A percentile compares a stretch with the other conserved stretches of the same genome.
Conservation (phyloP, 2,797 vertebrate species). For the Coregonus suidteri region DNA sequence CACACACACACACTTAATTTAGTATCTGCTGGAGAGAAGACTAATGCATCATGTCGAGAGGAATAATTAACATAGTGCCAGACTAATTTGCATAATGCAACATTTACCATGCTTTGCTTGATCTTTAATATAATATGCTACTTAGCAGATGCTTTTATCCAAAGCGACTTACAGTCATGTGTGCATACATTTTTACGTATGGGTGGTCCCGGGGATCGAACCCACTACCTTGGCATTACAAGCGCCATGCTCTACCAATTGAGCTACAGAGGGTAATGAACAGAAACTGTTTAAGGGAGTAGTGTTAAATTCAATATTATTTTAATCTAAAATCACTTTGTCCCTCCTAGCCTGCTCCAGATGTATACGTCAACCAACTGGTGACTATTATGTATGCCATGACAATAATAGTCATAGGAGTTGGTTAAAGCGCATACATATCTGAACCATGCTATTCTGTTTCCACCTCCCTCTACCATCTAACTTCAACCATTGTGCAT, state of each 20-base stretch:
- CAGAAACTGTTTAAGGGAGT: neutral
- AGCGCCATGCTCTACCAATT: too few species aligned
- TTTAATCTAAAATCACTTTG: neutral
- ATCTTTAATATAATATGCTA: neutral
- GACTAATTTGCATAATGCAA: neutral
- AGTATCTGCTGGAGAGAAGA: neutral
- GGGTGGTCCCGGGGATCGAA: too few species aligned
- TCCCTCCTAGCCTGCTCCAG: neutral
- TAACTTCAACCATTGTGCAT: neutral
- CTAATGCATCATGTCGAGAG: neutral
- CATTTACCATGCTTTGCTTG: neutral
- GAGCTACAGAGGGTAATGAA: neutral
- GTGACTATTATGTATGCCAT: neutral
- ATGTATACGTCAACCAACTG: neutral
- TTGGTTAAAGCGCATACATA: neutral
- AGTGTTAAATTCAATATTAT: neutral
- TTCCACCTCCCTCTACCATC: neutral
- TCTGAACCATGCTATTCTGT: neutral
- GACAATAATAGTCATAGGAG: neutral
- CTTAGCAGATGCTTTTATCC: too few species aligned
- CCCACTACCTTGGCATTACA: too few species aligned
- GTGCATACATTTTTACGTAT: too few species aligned
- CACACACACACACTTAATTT: slow-evolving; percentile 1
- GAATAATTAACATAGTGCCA: neutral
- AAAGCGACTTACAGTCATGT: too few species aligned